phyloP scores from a whole-genome alignment of 2,888 invertebrate species.

The Cheilosia grossa region DNA sequence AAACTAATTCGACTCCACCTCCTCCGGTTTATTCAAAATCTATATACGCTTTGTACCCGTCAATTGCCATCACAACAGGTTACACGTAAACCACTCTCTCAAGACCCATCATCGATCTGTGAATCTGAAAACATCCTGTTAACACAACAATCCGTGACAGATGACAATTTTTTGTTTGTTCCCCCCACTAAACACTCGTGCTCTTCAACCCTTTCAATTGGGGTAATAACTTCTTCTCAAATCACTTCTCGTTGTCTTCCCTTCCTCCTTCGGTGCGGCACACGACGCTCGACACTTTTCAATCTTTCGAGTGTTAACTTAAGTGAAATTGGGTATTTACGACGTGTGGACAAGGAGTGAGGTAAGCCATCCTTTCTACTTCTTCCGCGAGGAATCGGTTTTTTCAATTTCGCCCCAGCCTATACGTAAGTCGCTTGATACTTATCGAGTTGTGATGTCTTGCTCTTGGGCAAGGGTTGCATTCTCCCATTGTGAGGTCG shows the following conservation, averaged over 20 bases:
- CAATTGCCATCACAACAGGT: background rate
- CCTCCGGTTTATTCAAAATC: background rate
- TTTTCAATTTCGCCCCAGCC: constrained; percentile 11
- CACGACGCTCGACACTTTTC: constrained; percentile 37
- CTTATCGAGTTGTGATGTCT: constrained; percentile 69
- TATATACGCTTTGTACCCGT: background rate
- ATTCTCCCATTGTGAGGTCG: constrained; percentile 42
- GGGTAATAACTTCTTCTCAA: constrained; percentile 69
- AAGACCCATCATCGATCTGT: constrained; percentile 30
- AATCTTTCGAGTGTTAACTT: constrained; percentile 66
- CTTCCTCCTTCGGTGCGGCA: constrained; percentile 1
- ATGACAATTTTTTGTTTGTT: constrained; percentile 42
- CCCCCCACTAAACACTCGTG: constrained; percentile 52
- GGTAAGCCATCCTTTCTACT: constrained; percentile 34
- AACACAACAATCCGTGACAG: constrained; percentile 71
- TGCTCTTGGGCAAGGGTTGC: constrained; percentile 60
- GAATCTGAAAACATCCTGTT: constrained; percentile 61
- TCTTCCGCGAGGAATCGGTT: constrained; percentile 33
- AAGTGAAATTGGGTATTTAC: constrained; percentile 74
- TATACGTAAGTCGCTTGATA: constrained; percentile 46
- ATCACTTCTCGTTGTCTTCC: constrained; percentile 59
- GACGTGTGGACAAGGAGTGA: constrained; percentile 56
- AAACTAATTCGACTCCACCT: no score
- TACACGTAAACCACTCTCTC: constrained; percentile 2
- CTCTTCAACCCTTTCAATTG: constrained; percentile 82